Base-by-base conservation (phyloP, 2,113 vertebrate species). In the Rattus rattus region DNA sequence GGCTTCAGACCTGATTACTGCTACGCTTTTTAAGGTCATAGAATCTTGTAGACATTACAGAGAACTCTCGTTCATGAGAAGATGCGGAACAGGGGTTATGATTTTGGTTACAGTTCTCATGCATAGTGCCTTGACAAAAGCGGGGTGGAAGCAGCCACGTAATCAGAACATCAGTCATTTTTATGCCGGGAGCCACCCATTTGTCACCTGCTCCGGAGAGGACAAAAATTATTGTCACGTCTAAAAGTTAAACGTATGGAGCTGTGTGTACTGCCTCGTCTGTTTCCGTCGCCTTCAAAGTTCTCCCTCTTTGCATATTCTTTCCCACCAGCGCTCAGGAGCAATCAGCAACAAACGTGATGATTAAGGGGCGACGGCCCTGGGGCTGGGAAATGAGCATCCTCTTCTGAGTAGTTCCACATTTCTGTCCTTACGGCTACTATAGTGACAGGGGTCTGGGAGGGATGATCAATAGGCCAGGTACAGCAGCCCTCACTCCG, bases 201-300 rank as follows among this genome's bases (percentile, higher is more conserved):
- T 92, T 97, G 94, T 94, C 97, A 97, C 85, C 75, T 96, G 96
- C 94, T 95, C 67, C 80, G 83, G 88, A 86, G 86, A 95, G 49
- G 52, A 65, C 1, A 61, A 77, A 94, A 88, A 96, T 96, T 70
- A 90, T 49, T 83, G 61, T 93, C 81, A 52, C 36, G 76, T 92
- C 76, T 63, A 59, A 59, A 93, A 52, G 36, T 83, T 61, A 88
- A 90, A 88, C 47, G 16, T 26, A 92, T 1, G 54, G 92, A 59
- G 67, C 72, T 54, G 43, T 0, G 0, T 47, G 22, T 63, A 67
- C 73, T 47, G 0, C 75, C 59, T 94, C 76, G 54, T 70, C 73
- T 88, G 56, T 95, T 96, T 96, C 92, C 52, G 56, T 94, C 69
- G 47, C 85, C 90, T 93, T 88, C 69, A 76, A 33, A 61, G 43